A percentile compares a stretch with the other conserved stretches of the same genome.
phyloP scores from a whole-genome alignment of 30 jellyfish, hydroid and myxozoan genomes.

The Hydra vulgaris region DNA sequence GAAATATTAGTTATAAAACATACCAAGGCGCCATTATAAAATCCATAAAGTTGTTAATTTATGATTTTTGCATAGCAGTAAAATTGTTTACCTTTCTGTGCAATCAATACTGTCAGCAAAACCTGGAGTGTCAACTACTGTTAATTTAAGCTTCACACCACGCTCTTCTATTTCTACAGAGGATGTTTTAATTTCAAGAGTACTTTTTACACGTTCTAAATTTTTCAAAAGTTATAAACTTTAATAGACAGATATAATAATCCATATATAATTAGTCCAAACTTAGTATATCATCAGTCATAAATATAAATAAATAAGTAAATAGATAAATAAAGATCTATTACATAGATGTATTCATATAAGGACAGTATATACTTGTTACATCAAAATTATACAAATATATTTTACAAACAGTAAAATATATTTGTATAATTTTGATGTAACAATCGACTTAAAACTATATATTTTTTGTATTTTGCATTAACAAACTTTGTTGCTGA shows the following conservation, averaged over 20 bases:
- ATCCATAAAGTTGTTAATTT: neutral
- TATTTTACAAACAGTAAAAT: no score
- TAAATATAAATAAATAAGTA: no score
- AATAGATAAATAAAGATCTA: no score
- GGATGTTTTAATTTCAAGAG: slow-evolving; percentile 32
- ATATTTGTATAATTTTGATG: no score
- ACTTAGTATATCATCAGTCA: no score
- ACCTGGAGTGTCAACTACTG: slow-evolving; percentile 58
- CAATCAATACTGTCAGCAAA: slow-evolving; percentile 41
- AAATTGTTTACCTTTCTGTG: slow-evolving; percentile 44
- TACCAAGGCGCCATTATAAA: neutral
- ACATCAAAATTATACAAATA: no score
- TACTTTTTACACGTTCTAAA: slow-evolving; percentile 26
- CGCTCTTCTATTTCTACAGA: slow-evolving; percentile 46
- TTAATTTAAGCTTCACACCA: slow-evolving; percentile 40
- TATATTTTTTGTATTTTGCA: no score
- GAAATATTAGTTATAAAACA: neutral
- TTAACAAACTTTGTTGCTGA: no score
- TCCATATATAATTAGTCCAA: neutral
- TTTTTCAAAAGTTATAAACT: neutral
- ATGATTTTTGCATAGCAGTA: no score
- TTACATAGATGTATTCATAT: no score
- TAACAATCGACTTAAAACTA: no score
- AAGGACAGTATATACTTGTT: no score
- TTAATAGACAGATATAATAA: neutral